phyloP scores from a whole-genome alignment of 2,888 invertebrate species.

The Rambutsinella grinnellia region DNA sequence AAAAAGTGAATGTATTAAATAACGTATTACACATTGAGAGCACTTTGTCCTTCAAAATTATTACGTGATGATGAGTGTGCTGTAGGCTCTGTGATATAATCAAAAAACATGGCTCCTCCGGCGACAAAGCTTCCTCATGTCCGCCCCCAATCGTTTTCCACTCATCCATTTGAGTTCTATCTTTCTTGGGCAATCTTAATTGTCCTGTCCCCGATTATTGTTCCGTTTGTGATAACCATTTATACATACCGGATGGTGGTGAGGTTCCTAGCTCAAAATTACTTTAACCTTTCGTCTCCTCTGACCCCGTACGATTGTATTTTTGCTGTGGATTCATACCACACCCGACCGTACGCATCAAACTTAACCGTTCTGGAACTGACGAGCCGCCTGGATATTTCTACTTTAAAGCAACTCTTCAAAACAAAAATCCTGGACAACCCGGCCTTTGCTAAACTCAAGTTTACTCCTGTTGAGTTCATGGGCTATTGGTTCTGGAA shows the following conservation, averaged over 20 bases:
- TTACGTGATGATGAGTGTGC: neutral
- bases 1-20: neutral
- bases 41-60: no score
- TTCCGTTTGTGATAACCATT: constrained; percentile 26
- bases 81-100: constrained; percentile 4
- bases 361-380: constrained; percentile 59
- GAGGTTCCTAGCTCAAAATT: constrained; percentile 15
- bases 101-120: no score
- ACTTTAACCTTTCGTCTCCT: constrained; percentile 25
- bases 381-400: constrained; percentile 41
- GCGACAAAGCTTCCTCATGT: no score
- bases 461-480: constrained; percentile 47
- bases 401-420: constrained; percentile 39
- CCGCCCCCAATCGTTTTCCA: neutral
- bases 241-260: constrained; percentile 35
- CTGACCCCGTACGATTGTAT: constrained; percentile 63
- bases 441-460: constrained; percentile 43
- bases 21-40: no score
- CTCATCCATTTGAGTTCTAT: neutral
- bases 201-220: neutral
- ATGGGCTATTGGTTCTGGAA: constrained; percentile 63
- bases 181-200: constrained; percentile 15
- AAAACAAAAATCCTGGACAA: constrained; percentile 38
- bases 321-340: constrained; percentile 61
- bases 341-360: constrained; percentile 55